These are phyloP conservation scores for Apis laboriosa DNA, from an alignment of 1,140 invertebrate genomes.

Conservation along the genomic window DNA sequence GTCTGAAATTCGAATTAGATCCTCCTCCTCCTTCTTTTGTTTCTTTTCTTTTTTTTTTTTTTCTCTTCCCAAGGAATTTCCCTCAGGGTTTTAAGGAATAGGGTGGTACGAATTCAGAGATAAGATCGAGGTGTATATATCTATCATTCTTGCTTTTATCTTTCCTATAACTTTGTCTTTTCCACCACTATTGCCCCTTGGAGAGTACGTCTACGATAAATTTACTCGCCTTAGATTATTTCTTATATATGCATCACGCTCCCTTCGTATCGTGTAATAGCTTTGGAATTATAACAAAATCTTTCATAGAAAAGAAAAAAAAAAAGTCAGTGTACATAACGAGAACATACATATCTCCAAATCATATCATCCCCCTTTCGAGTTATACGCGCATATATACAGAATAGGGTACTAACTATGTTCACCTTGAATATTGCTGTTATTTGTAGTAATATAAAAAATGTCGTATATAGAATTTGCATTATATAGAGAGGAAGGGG, in stretches of 20 bases:
- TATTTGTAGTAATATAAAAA: too few species aligned
- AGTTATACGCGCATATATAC: too few species aligned
- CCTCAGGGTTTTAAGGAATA: neutral
- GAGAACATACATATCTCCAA: too few species aligned
- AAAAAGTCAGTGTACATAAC: too few species aligned
- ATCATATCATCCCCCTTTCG: too few species aligned
- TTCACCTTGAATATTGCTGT: too few species aligned
- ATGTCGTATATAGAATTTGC: too few species aligned
- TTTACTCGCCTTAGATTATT: constrained; percentile 9
- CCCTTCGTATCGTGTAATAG: too few species aligned
- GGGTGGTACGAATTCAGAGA: neutral
- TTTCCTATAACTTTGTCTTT: constrained; percentile 27
- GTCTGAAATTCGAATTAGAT: neutral
- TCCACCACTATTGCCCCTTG: constrained; percentile 13
- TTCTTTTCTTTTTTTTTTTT: neutral
- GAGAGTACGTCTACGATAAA: neutral
- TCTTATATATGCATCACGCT: neutral
- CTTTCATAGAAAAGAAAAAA: too few species aligned
- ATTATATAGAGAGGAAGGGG: too few species aligned
- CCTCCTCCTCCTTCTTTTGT: too few species aligned
- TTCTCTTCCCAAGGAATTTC: neutral
- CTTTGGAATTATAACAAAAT: neutral
- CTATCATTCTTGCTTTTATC: constrained; percentile 33
- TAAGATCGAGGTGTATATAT: constrained; percentile 1
- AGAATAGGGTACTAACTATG: too few species aligned